Evolutionary conservation across 2,797 vertebrate genomes (phyloP).

Genomic region (Hippocampus kuda): DNA sequence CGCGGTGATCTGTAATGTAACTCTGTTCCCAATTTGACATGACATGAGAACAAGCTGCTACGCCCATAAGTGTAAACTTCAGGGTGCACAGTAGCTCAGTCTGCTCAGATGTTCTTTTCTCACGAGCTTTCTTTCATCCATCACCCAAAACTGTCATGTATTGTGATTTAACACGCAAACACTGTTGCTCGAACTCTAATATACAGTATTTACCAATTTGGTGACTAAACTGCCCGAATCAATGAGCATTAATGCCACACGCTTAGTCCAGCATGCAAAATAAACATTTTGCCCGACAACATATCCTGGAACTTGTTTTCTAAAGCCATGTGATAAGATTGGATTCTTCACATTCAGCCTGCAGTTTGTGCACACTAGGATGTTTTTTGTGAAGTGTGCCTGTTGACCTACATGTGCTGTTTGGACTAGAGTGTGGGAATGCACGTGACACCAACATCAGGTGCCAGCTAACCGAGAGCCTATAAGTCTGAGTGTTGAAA

Average conservation of each 20-base stretch:
- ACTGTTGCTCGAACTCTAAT: background rate
- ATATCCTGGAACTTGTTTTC: background rate
- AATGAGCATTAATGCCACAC: background rate
- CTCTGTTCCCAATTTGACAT: background rate
- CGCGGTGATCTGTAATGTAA: background rate
- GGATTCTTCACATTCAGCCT: background rate
- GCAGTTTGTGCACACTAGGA: background rate
- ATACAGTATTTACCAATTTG: background rate
- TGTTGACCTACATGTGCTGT: slow-evolving; percentile 20
- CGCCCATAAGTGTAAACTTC: background rate
- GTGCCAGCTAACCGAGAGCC: slow-evolving; percentile 9
- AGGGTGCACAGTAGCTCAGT: slow-evolving; percentile 30
- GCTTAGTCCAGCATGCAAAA: background rate
- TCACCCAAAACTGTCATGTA: background rate
- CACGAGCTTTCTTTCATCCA: background rate
- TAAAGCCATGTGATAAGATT: background rate
- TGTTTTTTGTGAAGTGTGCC: slow-evolving; percentile 10
- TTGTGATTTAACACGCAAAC: background rate
- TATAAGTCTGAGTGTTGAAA: background rate
- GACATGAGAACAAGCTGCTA: background rate
- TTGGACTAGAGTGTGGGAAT: slow-evolving; percentile 16
- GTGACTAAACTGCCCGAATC: background rate
- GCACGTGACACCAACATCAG: slow-evolving; percentile 14
- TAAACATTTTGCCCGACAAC: background rate
- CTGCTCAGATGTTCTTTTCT: slow-evolving; percentile 27